Evolutionary conservation across 2,888 invertebrate genomes (phyloP).

Genomic region (Elysia crispata): DNA sequence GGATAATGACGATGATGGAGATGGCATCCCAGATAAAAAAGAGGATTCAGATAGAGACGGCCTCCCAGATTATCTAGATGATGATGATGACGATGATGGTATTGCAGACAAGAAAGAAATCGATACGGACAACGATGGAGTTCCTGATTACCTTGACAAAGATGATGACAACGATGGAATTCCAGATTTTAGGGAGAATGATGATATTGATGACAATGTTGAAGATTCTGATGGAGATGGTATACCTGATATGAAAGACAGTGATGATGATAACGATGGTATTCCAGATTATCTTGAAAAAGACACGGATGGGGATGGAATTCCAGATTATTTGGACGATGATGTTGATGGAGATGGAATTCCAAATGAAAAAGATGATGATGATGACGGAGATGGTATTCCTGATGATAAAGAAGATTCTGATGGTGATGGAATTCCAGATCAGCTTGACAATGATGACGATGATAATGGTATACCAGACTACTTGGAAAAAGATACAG

Average conservation of each 20-base stretch:
- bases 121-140: slow-evolving; percentile 73
- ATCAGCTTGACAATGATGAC: slow-evolving; percentile 53
- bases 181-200: slow-evolving; percentile 64
- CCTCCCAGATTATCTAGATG: slow-evolving; percentile 53
- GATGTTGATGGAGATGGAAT: slow-evolving; percentile 62
- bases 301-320: slow-evolving; percentile 68
- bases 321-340: slow-evolving; percentile 54
- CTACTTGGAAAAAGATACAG: slow-evolving; percentile 54
- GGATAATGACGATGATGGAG: slow-evolving; percentile 66
- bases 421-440: slow-evolving; percentile 62
- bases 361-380: slow-evolving; percentile 64
- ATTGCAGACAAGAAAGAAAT: slow-evolving; percentile 61
- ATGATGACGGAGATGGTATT: slow-evolving; percentile 70
- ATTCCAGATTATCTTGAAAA: slow-evolving; percentile 66
- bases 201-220: slow-evolving; percentile 70
- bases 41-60: slow-evolving; percentile 66
- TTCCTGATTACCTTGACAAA: slow-evolving; percentile 60
- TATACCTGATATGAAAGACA: slow-evolving; percentile 60
- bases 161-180: slow-evolving; percentile 62
- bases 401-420: slow-evolving; percentile 58
- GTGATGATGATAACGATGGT: slow-evolving; percentile 61
- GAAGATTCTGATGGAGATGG: slow-evolving; percentile 68
- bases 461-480: slow-evolving; percentile 68
- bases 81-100: slow-evolving; percentile 63
- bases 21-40: slow-evolving; percentile 68